These are phyloP conservation scores for Ophiothrix spiculata DNA, from an alignment of 35 echinoderm and acorn worm species.

Conservation along the genomic window DNA sequence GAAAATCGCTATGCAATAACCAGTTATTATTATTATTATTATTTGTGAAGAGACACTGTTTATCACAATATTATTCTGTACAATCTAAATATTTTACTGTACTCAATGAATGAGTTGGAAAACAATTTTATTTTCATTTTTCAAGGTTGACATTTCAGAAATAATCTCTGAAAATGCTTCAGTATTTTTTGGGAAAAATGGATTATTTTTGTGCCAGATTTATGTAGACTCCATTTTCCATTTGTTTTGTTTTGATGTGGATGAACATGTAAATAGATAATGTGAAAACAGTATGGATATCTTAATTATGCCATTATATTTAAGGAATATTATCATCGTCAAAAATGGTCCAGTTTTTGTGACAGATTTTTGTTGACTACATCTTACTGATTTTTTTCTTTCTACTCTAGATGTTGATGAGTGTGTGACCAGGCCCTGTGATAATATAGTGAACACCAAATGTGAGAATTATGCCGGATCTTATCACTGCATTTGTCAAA, in stretches of 20 bases:
- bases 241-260: neutral
- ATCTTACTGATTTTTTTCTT: neutral
- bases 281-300: neutral
- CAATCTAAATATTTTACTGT: too few species aligned
- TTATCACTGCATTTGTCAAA: conserved; percentile 61
- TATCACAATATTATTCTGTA: too few species aligned
- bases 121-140: too few species aligned
- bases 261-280: neutral
- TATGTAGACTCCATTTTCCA: neutral
- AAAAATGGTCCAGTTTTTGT: neutral
- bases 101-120: too few species aligned
- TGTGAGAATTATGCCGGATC: conserved; percentile 55
- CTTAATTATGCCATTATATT: neutral
- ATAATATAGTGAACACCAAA: conserved; percentile 38
- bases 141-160: too few species aligned
- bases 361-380: neutral
- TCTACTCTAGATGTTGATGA: conserved; percentile 51
- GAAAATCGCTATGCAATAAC: too few species aligned
- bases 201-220: too few species aligned
- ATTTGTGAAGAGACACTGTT: too few species aligned
- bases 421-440: conserved; percentile 55
- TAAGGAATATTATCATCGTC: neutral
- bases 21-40: too few species aligned
- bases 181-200: too few species aligned
- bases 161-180: too few species aligned